Conservation (phyloP, 2,888 invertebrate genomes). For the Leucania comma region DNA sequence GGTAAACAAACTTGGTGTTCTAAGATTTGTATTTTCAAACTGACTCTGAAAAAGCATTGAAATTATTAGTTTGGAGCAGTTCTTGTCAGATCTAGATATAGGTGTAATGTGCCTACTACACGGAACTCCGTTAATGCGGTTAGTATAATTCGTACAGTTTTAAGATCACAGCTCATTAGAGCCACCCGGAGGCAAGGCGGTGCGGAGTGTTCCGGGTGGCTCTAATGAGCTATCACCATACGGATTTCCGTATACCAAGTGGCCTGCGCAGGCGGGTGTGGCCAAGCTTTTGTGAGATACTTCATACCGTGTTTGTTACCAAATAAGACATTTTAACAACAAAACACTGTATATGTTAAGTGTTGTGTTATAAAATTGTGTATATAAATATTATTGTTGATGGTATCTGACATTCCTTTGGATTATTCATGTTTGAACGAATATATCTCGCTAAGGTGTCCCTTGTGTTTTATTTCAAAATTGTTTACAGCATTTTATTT, state of each 20-base stretch:
- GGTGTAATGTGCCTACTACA: no score
- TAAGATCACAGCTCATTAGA: no score
- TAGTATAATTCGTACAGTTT: no score
- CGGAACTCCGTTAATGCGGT: no score
- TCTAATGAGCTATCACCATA: no score
- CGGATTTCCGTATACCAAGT: no score
- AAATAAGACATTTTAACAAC: neutral
- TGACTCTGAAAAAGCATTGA: neutral
- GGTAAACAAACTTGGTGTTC: constrained; percentile 1
- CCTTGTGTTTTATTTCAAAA: constrained; percentile 58
- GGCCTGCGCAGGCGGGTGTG: no score
- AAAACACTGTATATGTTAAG: constrained; percentile 55
- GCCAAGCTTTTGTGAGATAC: no score
- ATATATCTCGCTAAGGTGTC: constrained; percentile 80
- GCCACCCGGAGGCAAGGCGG: no score
- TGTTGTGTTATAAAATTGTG: constrained; percentile 69
- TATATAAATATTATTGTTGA: constrained; percentile 71
- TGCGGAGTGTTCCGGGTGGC: no score
- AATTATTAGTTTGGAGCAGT: neutral
- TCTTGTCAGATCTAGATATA: constrained; percentile 2
- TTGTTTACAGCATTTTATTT: constrained; percentile 5
- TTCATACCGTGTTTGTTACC: constrained; percentile 15
- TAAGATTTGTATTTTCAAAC: neutral
- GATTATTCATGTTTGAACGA: constrained; percentile 80
- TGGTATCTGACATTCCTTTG: constrained; percentile 83